Evolutionary conservation across 2,113 vertebrate genomes (phyloP), one percentile per base, ranked within the genome.

Genomic region (Zeus faber): DNA sequence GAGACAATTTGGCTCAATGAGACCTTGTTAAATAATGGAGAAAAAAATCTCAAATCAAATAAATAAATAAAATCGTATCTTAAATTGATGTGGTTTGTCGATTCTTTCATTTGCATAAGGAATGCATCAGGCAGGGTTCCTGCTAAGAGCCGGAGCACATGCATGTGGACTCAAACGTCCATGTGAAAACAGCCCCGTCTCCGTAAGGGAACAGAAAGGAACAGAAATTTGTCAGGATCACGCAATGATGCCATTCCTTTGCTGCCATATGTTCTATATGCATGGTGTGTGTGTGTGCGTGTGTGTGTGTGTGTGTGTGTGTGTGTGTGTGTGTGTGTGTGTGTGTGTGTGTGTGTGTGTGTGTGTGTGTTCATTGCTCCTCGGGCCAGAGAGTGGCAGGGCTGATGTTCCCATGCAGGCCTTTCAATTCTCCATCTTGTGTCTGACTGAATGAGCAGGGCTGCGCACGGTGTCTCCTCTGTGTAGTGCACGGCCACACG

Each of bases 401-500:
- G 47, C 43, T n/a, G 27, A 33, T 57, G 49, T 58, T 79, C 35
- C 57, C 58, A 47, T 45, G 54, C 62, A 49, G 49, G 45, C 69
- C 41, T 58, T 62, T 67, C 29, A 49, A 45, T 26, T 4, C 22
- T 55, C 25, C 39, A 51, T 49, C 33, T 55, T 5, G 7, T 44
- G 52, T 67, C 50, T 50, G 29, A 47, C 50, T 72, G 70, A 74
- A 49, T 49, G 67, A 67, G 54, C 63, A 55, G 52, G n/a, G n/a
- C n/a, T n/a, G n/a, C n/a, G n/a, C n/a, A n/a, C n/a, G n/a, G n/a
- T n/a, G n/a, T n/a, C n/a, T n/a, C n/a, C n/a, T n/a, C n/a, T n/a
- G n/a, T n/a, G n/a, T n/a, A n/a, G n/a, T n/a, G n/a, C n/a, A n/a
- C n/a, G n/a, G n/a, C n/a, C n/a, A n/a, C n/a, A n/a, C n/a, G n/a